A percentile compares a stretch with the other conserved stretches of the same genome.
phyloP scores from a whole-genome alignment of 2,113 vertebrate genomes.

The Chloropsis hardwickii region DNA sequence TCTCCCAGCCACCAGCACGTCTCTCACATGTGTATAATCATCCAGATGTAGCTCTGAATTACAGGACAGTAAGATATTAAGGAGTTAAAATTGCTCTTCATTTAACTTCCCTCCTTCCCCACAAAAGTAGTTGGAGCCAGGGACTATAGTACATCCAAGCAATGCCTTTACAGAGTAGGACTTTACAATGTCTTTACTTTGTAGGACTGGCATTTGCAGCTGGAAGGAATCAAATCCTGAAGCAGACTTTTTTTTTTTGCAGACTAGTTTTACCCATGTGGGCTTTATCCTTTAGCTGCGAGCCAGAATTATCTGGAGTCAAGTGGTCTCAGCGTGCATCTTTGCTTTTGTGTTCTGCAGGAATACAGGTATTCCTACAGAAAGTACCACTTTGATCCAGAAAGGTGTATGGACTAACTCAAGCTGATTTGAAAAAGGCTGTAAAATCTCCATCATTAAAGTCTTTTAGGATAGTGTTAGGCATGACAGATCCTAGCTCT shows the following conservation, averaged over 20 bases:
- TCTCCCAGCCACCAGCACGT: background rate
- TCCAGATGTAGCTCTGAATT: background rate
- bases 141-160: accelerated
- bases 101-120: background rate
- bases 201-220: background rate
- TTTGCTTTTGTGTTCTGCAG: background rate
- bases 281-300: background rate
- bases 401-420: background rate
- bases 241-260: background rate
- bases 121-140: background rate
- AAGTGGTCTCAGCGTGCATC: accelerated
- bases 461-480: background rate
- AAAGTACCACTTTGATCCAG: background rate
- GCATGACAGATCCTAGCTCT: background rate
- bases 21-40: accelerated
- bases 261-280: background rate
- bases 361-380: background rate
- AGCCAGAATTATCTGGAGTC: background rate
- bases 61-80: background rate
- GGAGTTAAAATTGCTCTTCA: background rate
- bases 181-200: background rate
- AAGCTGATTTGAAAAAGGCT: background rate
- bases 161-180: background rate
- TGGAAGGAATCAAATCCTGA: background rate
- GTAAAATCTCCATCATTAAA: background rate